These are phyloP conservation scores for Galaxea fascicularis DNA, from an alignment of 92 coral and sea anemone species.

Conservation along the genomic window DNA sequence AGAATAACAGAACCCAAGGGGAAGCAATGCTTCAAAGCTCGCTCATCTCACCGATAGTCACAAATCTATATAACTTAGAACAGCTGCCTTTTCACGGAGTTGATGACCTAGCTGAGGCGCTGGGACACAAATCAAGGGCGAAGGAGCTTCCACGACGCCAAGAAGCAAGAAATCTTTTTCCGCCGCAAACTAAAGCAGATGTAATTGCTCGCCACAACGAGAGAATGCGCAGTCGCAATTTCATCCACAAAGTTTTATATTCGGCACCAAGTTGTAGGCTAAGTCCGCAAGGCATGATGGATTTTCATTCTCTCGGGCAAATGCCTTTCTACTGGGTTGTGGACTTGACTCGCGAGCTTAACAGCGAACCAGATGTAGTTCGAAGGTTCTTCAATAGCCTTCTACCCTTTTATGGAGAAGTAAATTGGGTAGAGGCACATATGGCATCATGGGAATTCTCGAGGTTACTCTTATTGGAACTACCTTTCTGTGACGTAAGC, in stretches of 20 bases:
- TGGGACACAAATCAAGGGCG: not conserved
- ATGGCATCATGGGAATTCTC: slow-evolving; percentile 19
- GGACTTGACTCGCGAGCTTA: slow-evolving; percentile 1
- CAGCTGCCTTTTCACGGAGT: not conserved
- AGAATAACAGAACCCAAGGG: not conserved
- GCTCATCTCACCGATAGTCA: not conserved
- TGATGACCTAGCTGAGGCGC: not conserved
- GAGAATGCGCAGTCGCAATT: not conserved
- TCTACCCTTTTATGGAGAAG: not conserved
- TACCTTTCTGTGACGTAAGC: slow-evolving; percentile 18
- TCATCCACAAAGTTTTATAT: not conserved
- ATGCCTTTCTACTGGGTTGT: slow-evolving; percentile 2
- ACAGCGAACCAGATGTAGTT: not conserved
- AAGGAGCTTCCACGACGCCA: not conserved
- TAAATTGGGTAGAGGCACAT: not conserved
- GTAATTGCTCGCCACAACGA: not conserved
- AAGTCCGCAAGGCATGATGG: not conserved
- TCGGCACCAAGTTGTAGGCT: not conserved
- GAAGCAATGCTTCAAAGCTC: not conserved
- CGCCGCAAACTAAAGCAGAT: not conserved
- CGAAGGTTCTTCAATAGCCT: slow-evolving; percentile 1
- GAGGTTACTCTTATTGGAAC: not conserved
- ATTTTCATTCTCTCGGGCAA: not conserved
- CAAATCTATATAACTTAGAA: not conserved
- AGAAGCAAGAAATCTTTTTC: not conserved